These are phyloP conservation scores for Bambusicola thoracicus DNA, from an alignment of 2,113 vertebrate genomes.

Conservation along the genomic window DNA sequence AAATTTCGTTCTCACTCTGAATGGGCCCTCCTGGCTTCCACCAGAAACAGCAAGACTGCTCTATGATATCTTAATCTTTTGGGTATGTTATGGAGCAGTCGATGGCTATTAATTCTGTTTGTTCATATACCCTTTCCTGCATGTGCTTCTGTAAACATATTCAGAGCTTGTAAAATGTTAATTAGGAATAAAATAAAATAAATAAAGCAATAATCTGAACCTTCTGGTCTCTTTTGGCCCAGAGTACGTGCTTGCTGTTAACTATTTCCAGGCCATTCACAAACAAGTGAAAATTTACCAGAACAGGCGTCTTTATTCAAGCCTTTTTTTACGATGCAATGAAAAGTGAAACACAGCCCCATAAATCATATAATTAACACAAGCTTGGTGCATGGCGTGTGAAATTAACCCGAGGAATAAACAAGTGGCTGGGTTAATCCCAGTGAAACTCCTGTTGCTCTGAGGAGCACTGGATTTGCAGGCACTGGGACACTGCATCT, in stretches of 20 bases:
- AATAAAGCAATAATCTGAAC: slow-evolving; percentile 49
- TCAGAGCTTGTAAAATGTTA: slow-evolving; percentile 63
- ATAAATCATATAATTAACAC: slow-evolving; percentile 67
- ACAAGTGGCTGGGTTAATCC: slow-evolving; percentile 61
- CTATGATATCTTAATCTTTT: neutral
- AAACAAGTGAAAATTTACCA: slow-evolving; percentile 53
- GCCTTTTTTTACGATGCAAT: slow-evolving; percentile 41
- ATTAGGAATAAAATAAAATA: slow-evolving; percentile 73
- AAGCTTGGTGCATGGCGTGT: slow-evolving; percentile 49
- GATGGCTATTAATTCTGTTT: slow-evolving; percentile 31
- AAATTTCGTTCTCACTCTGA: neutral
- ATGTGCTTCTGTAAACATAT: slow-evolving; percentile 54
- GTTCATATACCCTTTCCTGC: slow-evolving; percentile 15
- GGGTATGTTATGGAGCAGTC: neutral
- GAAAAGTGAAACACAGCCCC: slow-evolving; percentile 36
- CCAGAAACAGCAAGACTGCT: neutral
- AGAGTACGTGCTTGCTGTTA: neutral
- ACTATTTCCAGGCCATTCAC: slow-evolving; percentile 40
- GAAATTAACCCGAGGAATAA: slow-evolving; percentile 66
- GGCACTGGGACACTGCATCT: neutral
- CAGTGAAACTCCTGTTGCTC: neutral
- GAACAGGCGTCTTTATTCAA: slow-evolving; percentile 51
- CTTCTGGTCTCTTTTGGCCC: slow-evolving; percentile 16
- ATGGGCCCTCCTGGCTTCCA: neutral
- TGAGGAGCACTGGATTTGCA: neutral